Evolutionary conservation across 2,888 invertebrate genomes (phyloP), one percentile per base, ranked within the genome.

Genomic region (Ophraella communa): DNA sequence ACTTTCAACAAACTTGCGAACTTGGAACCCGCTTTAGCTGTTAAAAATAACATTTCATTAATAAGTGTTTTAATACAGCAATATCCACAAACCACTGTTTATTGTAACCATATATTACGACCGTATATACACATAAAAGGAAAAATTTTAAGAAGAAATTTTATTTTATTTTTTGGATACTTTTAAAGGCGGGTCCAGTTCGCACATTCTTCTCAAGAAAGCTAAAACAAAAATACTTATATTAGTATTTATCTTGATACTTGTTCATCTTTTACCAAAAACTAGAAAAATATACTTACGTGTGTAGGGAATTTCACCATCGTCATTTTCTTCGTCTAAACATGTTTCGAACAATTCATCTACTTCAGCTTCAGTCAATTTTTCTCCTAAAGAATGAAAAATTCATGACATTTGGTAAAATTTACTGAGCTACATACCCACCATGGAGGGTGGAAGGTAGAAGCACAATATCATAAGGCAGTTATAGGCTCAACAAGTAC

Each of bases 271-370:
- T 30, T 30, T 30, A n/a, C 30, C 30, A 30, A 30, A 30, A 30
- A 10, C 4, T 10, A 3, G 33, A 20, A 4, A 21, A 24, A 44
- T 14, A 30, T 11, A 93, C 95, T 93, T 87, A 96, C 96, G 93
- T 83, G 89, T 90, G 84, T 95, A 96, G 79, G 91, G 91, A 86
- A 96, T 92, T 86, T 92, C 90, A 82, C 96, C 96, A 75, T 96
- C 96, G 72, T 96, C 96, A 84, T 96, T 94, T 86, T 95, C 95
- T 74, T 91, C 86, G 79, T 93, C 94, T 87, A 94, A 87, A 86
- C 94, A 94, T 83, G 94, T 94, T 84, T 89, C 90, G 79, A 91
- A 85, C 77, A 95, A 87, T 80, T 87, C 87, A 55, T 91, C 90
- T 79, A 91, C 90, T 86, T 96, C 90, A 64, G 80, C 83, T 68